Evolutionary conservation across 2,888 invertebrate genomes (phyloP), one percentile per base, ranked within the genome.

Genomic region (Vanessa cardui): DNA sequence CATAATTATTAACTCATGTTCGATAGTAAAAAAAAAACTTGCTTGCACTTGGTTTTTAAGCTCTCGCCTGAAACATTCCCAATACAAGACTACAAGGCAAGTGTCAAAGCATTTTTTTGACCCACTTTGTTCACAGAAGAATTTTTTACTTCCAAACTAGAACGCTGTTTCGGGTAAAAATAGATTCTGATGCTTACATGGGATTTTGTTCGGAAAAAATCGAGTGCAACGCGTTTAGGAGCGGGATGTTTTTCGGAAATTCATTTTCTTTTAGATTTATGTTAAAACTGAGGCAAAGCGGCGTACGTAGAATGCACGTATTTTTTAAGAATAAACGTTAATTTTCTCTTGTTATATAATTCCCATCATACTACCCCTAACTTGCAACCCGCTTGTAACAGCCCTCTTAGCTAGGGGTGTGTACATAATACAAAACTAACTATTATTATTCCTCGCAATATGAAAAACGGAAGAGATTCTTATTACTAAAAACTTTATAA

Each of bases 171-270:
- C 66, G 64, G 61, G 68, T 73, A 70, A 74, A 75, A 75, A 73
- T 74, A 74, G 71, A 75, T 72, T 74, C 64, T 68, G 68, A 70
- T 70, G 72, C 71, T 74, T 72, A 74, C 74, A 65, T 66, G 64
- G 66, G 67, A 71, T 75, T 73, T 72, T 72, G 68, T 75, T 72
- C 56, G 69, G 66, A 67, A 71, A 75, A 75, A 74, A 70, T 66
- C 69, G 58, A 63, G 67, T 68, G 62, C 59, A 58, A 62, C 65
- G 50, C 58, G 61, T 65, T 66, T 68, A 73, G 66, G 71, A 69
- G 66, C 61, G 64, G 63, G 56, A 72, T 68, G 63, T 62, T 71
- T 58, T 71, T 66, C 66, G 62, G 60, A 59, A 60, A 66, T 66
- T 59, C 56, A 58, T 56, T 68, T 70, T 69, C 66, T 68, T 68